A percentile compares a stretch with the other conserved stretches of the same genome.
These are phyloP conservation scores for Siniperca chuatsi DNA, from an alignment of 2,113 vertebrate species.

Conservation along the genomic window DNA sequence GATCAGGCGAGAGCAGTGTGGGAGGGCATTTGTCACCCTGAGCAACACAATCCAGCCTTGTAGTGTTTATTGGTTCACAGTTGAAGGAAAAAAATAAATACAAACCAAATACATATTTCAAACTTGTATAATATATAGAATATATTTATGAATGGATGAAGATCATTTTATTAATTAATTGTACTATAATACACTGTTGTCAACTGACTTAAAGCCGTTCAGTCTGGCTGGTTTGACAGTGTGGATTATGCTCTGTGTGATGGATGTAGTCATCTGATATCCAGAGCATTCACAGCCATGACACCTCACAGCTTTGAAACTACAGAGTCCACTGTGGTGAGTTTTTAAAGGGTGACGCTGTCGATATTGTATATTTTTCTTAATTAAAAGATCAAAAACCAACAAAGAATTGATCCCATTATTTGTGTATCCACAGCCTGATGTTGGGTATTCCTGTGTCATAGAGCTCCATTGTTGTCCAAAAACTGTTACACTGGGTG, in stretches of 20 bases:
- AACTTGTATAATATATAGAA: not conserved
- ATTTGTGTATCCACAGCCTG: not conserved
- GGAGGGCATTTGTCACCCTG: constrained; percentile 37
- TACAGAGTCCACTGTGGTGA: not conserved
- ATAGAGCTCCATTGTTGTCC: not conserved
- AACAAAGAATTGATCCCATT: not conserved
- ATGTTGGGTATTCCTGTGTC: not conserved
- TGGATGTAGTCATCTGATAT: not conserved
- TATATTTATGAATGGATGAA: not conserved
- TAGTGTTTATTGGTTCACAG: constrained; percentile 14
- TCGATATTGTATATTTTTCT: not conserved
- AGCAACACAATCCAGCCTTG: constrained; percentile 28
- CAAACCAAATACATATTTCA: not conserved
- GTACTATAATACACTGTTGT: not conserved
- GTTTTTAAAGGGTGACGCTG: not conserved
- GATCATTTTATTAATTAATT: not conserved
- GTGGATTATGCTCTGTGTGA: not conserved
- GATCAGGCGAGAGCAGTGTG: constrained; percentile 7
- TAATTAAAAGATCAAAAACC: not conserved
- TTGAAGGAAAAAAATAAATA: not conserved
- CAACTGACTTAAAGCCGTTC: not conserved
- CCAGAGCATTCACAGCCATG: not conserved
- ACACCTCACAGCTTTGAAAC: not conserved
- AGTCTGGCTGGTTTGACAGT: not conserved
- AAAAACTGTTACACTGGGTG: too few relatives aligned